Evolutionary conservation across 2,113 vertebrate species (phyloP).

Genomic region (Phaethornis superciliosus): DNA sequence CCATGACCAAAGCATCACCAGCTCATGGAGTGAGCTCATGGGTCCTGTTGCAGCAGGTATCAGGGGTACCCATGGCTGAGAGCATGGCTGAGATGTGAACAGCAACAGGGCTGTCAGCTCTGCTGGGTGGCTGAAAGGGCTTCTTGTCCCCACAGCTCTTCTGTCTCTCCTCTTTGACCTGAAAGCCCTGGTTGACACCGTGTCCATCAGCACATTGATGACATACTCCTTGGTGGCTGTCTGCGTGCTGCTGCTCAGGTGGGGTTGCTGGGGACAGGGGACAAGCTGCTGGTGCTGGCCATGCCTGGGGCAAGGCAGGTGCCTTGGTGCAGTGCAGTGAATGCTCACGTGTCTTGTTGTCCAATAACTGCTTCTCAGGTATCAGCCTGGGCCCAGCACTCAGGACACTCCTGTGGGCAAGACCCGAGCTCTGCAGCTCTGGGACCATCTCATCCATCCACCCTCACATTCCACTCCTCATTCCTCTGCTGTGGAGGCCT

Average conservation of each 20-base stretch:
- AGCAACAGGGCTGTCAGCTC: neutral
- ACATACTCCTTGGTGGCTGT: constrained; percentile 86
- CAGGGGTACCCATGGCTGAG: too few relatives aligned
- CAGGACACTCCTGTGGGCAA: neutral
- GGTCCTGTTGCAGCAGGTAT: neutral
- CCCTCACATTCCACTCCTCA: constrained; percentile 47
- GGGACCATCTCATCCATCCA: constrained; percentile 56
- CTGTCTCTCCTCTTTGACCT: constrained; percentile 87
- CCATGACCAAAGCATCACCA: neutral
- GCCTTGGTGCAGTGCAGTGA: neutral
- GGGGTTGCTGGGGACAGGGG: neutral
- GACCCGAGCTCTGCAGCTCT: neutral
- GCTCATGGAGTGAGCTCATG: neutral
- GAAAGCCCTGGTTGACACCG: constrained; percentile 85
- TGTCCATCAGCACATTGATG: constrained; percentile 88
- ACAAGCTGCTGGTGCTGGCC: neutral
- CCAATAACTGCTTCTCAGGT: constrained; percentile 63
- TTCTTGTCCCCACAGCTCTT: constrained; percentile 70
- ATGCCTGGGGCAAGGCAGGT: neutral
- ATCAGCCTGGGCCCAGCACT: constrained; percentile 33
- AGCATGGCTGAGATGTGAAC: neutral
- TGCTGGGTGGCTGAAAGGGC: neutral
- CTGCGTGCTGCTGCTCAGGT: constrained; percentile 89
- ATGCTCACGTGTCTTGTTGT: neutral
- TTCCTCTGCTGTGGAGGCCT: constrained; percentile 74